phyloP scores from a whole-genome alignment of 2,888 invertebrate species.

The Seladonia tumulorum region DNA sequence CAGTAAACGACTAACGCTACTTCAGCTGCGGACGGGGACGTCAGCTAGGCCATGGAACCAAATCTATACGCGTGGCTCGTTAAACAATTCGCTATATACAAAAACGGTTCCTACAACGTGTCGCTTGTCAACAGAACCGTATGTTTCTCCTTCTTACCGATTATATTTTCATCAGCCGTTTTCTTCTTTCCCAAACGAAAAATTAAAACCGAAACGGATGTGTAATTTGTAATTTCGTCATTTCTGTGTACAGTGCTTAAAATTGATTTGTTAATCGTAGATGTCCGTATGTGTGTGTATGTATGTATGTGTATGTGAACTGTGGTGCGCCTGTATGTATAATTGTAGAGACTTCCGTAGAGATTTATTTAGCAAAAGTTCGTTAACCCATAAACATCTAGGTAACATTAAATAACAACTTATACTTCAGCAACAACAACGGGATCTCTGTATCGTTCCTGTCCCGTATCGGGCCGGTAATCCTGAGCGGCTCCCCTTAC shows the following conservation, averaged over 20 bases:
- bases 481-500: conserved; percentile 18
- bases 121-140: conserved; percentile 34
- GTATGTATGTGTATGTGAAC: background rate
- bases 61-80: conserved; percentile 53
- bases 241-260: conserved; percentile 19
- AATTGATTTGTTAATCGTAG: conserved; percentile 13
- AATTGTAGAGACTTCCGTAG: conserved; percentile 46
- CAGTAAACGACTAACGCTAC: conserved; percentile 61
- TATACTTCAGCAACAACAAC: conserved; percentile 79
- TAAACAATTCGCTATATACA: conserved; percentile 64
- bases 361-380: conserved; percentile 73
- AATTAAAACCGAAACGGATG: background rate
- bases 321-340: conserved; percentile 31
- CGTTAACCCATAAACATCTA: conserved; percentile 72
- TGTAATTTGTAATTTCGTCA: background rate
- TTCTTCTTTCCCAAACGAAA: conserved; percentile 13
- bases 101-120: conserved; percentile 55
- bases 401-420: conserved; percentile 80
- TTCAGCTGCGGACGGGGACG: conserved; percentile 66
- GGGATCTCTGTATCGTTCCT: conserved; percentile 58
- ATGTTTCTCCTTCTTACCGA: conserved; percentile 2
- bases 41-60: conserved; percentile 65
- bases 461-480: conserved; percentile 25
- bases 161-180: background rate
- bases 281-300: background rate